Evolutionary conservation across 1,140 invertebrate genomes (phyloP).

Genomic region (Chionoecetes opilio): DNA sequence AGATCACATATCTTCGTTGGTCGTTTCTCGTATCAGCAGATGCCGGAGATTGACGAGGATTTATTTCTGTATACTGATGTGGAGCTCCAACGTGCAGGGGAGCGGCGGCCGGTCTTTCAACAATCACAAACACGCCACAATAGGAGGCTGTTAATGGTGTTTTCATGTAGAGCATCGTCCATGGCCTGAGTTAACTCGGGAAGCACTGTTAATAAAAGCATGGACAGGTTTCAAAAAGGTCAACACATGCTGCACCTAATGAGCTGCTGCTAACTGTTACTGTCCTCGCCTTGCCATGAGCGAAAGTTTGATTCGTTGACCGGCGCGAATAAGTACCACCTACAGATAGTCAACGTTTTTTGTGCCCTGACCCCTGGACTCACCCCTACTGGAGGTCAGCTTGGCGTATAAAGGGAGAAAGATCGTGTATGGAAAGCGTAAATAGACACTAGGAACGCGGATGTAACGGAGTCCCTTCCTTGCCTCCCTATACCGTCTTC

Average conservation of each 20-base stretch:
- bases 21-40: background rate
- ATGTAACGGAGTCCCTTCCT: background rate
- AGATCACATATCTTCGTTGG: background rate
- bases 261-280: background rate
- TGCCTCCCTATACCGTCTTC: background rate
- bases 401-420: background rate
- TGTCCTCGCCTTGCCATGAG: background rate
- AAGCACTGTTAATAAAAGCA: background rate
- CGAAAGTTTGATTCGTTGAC: background rate
- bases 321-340: background rate
- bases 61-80: background rate
- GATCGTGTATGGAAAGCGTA: conserved; percentile 5
- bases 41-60: background rate
- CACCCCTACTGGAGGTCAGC: background rate
- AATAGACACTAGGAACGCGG: background rate
- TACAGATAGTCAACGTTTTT: background rate
- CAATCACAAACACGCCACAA: background rate
- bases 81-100: background rate
- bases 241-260: background rate
- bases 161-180: background rate
- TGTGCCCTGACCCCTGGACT: background rate
- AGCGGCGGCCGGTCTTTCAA: background rate
- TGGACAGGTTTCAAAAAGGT: background rate
- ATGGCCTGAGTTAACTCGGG: background rate
- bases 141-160: background rate